These are phyloP conservation scores for Xenus cinereus DNA, from an alignment of 2,113 vertebrate genomes.

Conservation along the genomic window DNA sequence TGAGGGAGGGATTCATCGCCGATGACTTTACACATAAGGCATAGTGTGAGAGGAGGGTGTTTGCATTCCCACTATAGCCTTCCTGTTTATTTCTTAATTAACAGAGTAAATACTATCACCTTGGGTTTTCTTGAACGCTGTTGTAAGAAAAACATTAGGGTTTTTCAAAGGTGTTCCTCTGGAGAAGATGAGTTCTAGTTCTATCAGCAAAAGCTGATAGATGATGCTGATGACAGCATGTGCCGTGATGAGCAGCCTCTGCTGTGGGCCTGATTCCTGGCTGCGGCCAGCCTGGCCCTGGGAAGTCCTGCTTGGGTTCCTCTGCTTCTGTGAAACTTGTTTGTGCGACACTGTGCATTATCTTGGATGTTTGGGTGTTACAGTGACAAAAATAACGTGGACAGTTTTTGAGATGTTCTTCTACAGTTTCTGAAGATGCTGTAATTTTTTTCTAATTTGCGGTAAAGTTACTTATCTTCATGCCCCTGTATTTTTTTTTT, in stretches of 20 bases:
- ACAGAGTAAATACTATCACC: neutral
- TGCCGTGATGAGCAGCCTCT: neutral
- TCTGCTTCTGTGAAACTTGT: neutral
- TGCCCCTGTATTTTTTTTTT: neutral
- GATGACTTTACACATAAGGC: neutral
- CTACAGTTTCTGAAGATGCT: neutral
- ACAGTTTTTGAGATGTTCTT: neutral
- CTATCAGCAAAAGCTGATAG: no score
- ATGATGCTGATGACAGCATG: no score
- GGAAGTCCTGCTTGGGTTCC: neutral
- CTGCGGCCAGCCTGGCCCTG: no score
- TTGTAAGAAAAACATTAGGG: neutral
- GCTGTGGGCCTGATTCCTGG: neutral
- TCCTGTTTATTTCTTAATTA: neutral
- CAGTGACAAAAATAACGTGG: neutral
- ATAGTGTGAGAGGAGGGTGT: neutral
- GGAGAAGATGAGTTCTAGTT: neutral
- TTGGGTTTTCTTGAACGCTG: neutral
- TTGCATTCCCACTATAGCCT: neutral
- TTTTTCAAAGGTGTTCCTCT: neutral
- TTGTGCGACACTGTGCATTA: accelerated
- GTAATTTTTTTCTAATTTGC: neutral
- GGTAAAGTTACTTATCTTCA: neutral
- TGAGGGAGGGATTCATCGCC: neutral
- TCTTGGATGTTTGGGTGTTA: neutral